phyloP scores from a whole-genome alignment of 2,113 vertebrate species.

The Platysternon megacephalum region DNA sequence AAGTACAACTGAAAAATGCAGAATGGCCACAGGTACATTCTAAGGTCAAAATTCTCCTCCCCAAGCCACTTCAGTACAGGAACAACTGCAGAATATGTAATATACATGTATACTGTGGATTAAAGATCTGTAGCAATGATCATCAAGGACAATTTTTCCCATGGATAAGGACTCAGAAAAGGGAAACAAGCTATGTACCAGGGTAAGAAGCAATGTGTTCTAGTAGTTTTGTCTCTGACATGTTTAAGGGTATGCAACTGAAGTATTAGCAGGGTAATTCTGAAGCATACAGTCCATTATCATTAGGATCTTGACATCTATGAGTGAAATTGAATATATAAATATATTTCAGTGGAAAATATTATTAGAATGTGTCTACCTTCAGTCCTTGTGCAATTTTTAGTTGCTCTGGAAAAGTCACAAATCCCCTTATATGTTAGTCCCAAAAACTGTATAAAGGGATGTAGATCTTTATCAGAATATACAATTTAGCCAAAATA shows the following conservation, averaged over 20 bases:
- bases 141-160: neutral
- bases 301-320: accelerated
- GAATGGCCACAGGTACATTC: neutral
- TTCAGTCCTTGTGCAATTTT: neutral
- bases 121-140: neutral
- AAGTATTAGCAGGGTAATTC: neutral
- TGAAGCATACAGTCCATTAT: neutral
- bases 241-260: neutral
- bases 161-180: neutral
- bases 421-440: neutral
- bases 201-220: neutral
- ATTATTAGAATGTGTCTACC: neutral
- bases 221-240: neutral
- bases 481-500: neutral
- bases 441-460: neutral
- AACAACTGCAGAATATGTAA: neutral
- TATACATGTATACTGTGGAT: neutral
- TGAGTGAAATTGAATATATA: no score
- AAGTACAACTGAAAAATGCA: neutral
- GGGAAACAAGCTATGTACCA: neutral
- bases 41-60: neutral
- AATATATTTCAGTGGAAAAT: neutral
- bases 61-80: neutral
- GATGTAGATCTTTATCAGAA: neutral
- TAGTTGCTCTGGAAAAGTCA: neutral